Base-by-base conservation (phyloP, 2,888 invertebrate species). In the Catocala nupta region DNA sequence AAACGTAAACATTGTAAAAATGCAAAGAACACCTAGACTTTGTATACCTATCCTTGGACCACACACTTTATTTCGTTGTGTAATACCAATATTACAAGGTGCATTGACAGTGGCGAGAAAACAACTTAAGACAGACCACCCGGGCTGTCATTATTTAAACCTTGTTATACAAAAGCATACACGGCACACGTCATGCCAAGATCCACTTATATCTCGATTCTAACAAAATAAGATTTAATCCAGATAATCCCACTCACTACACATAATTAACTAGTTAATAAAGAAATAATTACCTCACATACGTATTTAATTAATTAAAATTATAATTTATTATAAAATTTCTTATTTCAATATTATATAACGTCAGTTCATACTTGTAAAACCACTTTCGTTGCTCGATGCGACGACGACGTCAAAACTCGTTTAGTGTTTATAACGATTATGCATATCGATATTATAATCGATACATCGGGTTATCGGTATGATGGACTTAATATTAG, bases 361-460 rank as follows among this genome's bases (percentile, higher is more conserved):
- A 77, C 16, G 47, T 25, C 16, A 9, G 25, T 25, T 25, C 33
- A 56, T 42, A 42, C 45, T 9, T 7, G 65, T 68, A 49, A 50
- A 63, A 65, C 63, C 70, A 77, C 77, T 76, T 76, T 76, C 76
- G 53, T 67, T 68, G 43, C 49, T 10, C 47, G 39, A 34, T 54
- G 51, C 6, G 50, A 63, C 63, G 65, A 12, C 16, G 11, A 59
- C 25, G 48, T 53, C 47, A 44, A 52, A 62, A 76, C 74, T 34
- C 5, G 70, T 67, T 68, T 71, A 8, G 16, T 16, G 61, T 45
- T 54, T 62, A 55, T 49, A 55, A 52, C 53, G 50, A 54, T 61
- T 71, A 76, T 77, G 68, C 60, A 72, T 68, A 75, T 70, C 55
- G 11, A 13, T 59, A 16, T 47, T 65, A 33, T 52, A 60, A 63